Percentiles rank a stretch among this genome's conserved stretches.
These are phyloP conservation scores for Sipha maydis DNA, from an alignment of 2,888 invertebrate species.

Conservation along the genomic window DNA sequence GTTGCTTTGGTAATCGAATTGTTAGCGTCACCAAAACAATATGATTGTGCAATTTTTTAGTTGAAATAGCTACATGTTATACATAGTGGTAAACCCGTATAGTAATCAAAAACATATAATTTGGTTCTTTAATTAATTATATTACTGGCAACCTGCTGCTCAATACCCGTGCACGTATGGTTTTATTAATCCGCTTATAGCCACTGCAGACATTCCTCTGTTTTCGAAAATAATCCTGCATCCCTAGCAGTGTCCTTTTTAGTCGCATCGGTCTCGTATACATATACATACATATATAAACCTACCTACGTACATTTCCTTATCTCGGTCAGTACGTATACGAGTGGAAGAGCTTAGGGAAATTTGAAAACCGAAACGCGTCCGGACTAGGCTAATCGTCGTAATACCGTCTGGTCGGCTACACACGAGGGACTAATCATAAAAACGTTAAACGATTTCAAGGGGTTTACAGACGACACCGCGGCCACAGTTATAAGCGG, in stretches of 20 bases:
- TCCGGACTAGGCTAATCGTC: conserved; percentile 37
- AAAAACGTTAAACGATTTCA: conserved; percentile 55
- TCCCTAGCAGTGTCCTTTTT: conserved; percentile 21
- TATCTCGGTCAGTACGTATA: neutral
- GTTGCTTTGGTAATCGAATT: conserved; percentile 38
- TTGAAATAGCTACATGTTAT: neutral
- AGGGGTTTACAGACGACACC: conserved; percentile 8
- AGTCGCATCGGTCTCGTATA: neutral
- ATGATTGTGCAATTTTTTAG: neutral
- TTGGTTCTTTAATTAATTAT: conserved; percentile 55
- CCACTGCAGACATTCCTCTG: neutral
- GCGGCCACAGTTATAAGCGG: neutral
- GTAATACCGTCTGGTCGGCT: conserved; percentile 28
- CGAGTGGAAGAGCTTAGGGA: neutral
- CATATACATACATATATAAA: neutral
- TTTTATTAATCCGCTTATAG: conserved; percentile 29
- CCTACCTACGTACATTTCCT: conserved; percentile 6
- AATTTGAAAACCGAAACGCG: conserved; percentile 52
- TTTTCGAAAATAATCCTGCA: conserved; percentile 43
- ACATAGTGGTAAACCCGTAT: neutral
- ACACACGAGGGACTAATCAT: conserved; percentile 29
- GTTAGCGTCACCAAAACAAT: neutral
- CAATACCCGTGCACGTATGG: neutral
- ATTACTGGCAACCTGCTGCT: neutral
- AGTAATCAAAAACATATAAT: conserved; percentile 19